Base-by-base conservation (phyloP, 1,140 invertebrate genomes). In the Tetramorium simillimum region DNA sequence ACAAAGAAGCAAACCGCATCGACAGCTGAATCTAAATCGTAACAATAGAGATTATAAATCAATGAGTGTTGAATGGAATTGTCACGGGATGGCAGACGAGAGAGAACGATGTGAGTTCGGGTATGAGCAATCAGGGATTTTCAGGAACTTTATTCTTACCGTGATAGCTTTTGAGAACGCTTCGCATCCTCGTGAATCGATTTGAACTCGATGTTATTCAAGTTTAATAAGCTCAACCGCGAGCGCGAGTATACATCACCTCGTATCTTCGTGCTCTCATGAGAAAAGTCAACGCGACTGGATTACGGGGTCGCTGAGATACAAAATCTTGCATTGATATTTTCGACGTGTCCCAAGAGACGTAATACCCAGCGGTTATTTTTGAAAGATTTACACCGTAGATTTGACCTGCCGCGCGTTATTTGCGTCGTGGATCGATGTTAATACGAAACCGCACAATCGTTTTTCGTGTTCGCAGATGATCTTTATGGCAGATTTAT, bases 401-500 rank as follows among this genome's bases (percentile, higher is more conserved):
- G 49, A 81, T 81, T 72, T 24, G 16, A 65, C 1, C 16, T 60
- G 24, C 21, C 24, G 9, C n/a, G 40, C 75, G 12, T 12, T 16
- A 78, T 49, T 70, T 60, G 16, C 24, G 37, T 14, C 7, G 37
- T 58, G 40, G 28, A 62, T 62, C 69, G 46, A 73, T 21, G 9
- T 65, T 53, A 80, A 65, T 60, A 60, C 16, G 56, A 51, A 60
- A 16, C 33, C 60, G 16, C 46, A 12, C 10, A n/a, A 58, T 67
- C 75, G 12, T 58, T 21, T 33, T 53, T 60, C 46, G 33, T 51
- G 78, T 69, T 51, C 56, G 53, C 56, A 65, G 58, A 78, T 75
- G 46, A 67, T 65, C 56, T 76, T 65, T 65, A 86, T 51, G 73
- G 62, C 85, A 56, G 75, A 89, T 90, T 90, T 89, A 87, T 56